A percentile compares a stretch with the other conserved stretches of the same genome.
These are phyloP conservation scores for Gymnopithys bicolor DNA, from an alignment of 2,797 vertebrate species.

Conservation along the genomic window DNA sequence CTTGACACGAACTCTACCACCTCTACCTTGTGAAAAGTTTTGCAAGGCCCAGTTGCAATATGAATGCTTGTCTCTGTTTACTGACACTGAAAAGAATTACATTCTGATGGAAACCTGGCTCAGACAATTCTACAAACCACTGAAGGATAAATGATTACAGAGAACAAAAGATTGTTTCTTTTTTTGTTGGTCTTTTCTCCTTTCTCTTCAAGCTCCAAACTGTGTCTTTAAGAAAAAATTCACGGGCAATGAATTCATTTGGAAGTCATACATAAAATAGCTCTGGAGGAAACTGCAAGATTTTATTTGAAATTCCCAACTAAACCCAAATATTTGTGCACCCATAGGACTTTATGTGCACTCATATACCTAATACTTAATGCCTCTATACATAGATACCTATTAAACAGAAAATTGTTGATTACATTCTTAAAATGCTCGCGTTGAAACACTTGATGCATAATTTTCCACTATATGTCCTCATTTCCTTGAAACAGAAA, in stretches of 20 bases:
- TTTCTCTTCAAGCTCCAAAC: neutral
- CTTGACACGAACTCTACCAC: neutral
- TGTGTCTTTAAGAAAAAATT: neutral
- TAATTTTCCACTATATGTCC: neutral
- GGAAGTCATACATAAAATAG: neutral
- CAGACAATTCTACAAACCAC: neutral
- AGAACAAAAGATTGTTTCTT: neutral
- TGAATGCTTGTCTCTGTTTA: neutral
- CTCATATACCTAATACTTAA: neutral
- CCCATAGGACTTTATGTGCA: neutral
- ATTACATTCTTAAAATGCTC: neutral
- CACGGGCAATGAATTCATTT: neutral
- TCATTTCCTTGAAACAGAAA: neutral
- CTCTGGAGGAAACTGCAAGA: neutral
- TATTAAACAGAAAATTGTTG: neutral
- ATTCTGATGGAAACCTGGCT: neutral
- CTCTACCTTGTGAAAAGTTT: neutral
- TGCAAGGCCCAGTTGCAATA: neutral
- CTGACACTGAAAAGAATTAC: neutral
- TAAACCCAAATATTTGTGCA: neutral
- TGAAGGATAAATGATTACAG: neutral
- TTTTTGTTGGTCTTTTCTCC: too few species aligned
- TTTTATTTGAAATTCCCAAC: neutral
- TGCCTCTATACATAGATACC: neutral
- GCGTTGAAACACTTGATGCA: neutral